Conservation (phyloP, 2,797 vertebrate genomes). For the Platalea minor region DNA sequence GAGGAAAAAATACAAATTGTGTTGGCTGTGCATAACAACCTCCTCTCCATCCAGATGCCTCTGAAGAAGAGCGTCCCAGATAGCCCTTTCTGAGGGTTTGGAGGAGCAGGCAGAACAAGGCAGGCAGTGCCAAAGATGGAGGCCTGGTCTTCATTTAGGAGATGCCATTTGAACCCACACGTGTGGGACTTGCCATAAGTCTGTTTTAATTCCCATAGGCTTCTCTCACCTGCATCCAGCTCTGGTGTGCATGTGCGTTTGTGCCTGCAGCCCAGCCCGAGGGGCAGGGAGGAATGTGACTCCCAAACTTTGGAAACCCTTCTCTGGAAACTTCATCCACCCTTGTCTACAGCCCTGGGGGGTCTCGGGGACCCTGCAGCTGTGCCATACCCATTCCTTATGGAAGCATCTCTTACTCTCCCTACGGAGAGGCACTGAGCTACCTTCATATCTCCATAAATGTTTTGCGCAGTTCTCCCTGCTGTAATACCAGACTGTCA, state of each 20-base stretch:
- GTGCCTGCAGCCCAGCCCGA: background rate
- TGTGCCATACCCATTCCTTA: background rate
- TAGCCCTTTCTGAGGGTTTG: background rate
- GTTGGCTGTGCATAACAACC: background rate
- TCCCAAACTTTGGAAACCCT: background rate
- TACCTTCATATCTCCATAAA: background rate
- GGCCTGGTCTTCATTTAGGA: background rate
- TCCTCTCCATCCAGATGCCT: background rate
- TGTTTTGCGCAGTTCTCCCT: background rate
- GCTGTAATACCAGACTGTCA: background rate
- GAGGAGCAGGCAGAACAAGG: background rate
- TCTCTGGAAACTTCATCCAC: background rate
- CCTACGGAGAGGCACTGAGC: background rate
- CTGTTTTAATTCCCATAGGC: background rate
- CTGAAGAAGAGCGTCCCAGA: background rate
- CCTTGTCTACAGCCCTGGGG: background rate
- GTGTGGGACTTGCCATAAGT: background rate
- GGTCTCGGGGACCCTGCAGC: background rate
- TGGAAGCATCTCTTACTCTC: background rate
- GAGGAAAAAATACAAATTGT: rapidly evolving
- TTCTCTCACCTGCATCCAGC: background rate
- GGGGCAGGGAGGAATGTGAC: background rate
- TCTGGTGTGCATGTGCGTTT: background rate
- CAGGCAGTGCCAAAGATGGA: background rate
- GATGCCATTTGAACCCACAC: background rate